Conservation (phyloP, 2,797 vertebrate species). For the Lycodopsis pacificus region DNA sequence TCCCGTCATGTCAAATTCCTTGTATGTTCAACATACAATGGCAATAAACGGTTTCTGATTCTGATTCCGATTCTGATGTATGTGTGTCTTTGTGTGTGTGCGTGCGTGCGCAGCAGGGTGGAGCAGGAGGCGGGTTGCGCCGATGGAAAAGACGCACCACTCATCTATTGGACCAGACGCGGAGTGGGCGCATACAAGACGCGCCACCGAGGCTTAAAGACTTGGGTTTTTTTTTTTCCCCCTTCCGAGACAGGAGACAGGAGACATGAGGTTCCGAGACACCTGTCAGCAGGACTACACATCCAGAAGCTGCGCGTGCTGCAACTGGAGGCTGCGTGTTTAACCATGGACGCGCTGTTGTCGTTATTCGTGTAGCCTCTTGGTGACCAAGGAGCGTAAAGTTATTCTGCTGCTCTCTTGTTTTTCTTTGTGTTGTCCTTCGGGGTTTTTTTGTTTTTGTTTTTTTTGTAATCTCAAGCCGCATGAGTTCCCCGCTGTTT, state of each 20-base stretch:
- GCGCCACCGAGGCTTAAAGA: conserved; percentile 46
- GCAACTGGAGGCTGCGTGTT: conserved; percentile 32
- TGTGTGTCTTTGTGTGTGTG: background rate
- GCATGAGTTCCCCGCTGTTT: conserved; percentile 75
- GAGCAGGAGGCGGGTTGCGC: conserved; percentile 63
- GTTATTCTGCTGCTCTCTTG: conserved; percentile 36
- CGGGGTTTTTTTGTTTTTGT: background rate
- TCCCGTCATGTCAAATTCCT: no score
- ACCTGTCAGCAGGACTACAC: conserved; percentile 64
- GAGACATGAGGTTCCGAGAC: conserved; percentile 59
- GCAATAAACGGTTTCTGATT: no score
- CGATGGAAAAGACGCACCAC: conserved; percentile 73
- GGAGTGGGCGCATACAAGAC: conserved; percentile 54
- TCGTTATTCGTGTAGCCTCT: conserved; percentile 25
- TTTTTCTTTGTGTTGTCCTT: conserved; percentile 15
- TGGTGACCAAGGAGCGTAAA: conserved; percentile 45
- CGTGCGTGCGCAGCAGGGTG: conserved; percentile 46
- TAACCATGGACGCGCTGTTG: conserved; percentile 54
- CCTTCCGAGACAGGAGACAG: conserved; percentile 34
- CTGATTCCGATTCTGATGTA: no score
- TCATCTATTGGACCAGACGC: conserved; percentile 73
- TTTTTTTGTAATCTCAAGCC: background rate
- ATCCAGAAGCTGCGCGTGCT: conserved; percentile 30
- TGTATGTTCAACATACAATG: no score
- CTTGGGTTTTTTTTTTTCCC: conserved; percentile 13